Conservation (phyloP, 2,888 invertebrate species). For the Megastigmus dorsalis region DNA sequence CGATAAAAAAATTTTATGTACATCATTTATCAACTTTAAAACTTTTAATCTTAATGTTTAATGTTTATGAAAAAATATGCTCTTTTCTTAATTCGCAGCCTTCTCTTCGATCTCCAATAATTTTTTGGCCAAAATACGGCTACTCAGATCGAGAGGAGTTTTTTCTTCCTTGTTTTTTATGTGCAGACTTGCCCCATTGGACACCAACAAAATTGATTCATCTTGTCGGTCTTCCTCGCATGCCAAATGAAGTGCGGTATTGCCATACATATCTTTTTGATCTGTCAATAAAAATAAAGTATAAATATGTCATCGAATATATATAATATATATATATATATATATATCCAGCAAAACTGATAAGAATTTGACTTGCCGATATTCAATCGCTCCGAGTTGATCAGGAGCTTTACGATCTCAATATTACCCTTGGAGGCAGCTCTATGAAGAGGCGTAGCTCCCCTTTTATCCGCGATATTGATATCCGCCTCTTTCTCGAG, state of each 20-base stretch:
- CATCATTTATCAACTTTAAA: too few species aligned
- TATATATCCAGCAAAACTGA: too few species aligned
- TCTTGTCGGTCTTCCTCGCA: conserved; percentile 87
- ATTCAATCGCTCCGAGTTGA: conserved; percentile 75
- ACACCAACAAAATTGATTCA: conserved; percentile 80
- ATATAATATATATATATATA: not conserved
- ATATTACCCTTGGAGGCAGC: conserved; percentile 86
- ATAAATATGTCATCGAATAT: not conserved
- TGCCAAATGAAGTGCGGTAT: conserved; percentile 87
- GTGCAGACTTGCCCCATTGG: conserved; percentile 79
- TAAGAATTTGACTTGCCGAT: conserved; percentile 74
- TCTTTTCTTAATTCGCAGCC: too few species aligned
- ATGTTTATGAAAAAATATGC: too few species aligned
- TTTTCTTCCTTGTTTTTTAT: conserved; percentile 80
- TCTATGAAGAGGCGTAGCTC: conserved; percentile 86
- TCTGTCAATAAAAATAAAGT: conserved; percentile 67
- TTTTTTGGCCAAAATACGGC: conserved; percentile 39
- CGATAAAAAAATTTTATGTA: too few species aligned
- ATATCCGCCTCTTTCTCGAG: conserved; percentile 82
- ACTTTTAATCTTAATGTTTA: too few species aligned
- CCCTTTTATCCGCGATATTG: conserved; percentile 81
- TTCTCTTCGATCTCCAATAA: conserved; percentile 25
- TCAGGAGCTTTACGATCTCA: conserved; percentile 80
- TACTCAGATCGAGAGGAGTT: conserved; percentile 79
- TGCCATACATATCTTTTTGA: conserved; percentile 82